Base-by-base conservation (phyloP, 2,888 invertebrate genomes). In the Acronicta alni region DNA sequence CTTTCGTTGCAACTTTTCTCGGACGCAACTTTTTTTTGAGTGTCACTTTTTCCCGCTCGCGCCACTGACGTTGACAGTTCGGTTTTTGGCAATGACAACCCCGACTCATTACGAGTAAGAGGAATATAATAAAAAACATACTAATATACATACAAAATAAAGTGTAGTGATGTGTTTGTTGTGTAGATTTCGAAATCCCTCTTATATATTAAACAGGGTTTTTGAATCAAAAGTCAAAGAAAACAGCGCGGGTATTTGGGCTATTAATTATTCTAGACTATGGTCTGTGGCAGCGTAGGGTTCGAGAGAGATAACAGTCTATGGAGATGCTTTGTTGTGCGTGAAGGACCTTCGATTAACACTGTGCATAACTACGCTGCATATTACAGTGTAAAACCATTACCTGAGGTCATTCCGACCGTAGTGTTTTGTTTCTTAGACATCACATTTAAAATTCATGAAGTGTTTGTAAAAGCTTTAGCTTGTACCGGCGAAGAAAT, bases 161-260 rank as follows among this genome's bases (percentile, higher is more conserved):
- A n/a, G n/a, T n/a, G n/a, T n/a, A n/a, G n/a, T n/a, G n/a, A n/a
- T n/a, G n/a, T n/a, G n/a, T n/a, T n/a, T n/a, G n/a, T n/a, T n/a
- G n/a, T n/a, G n/a, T n/a, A n/a, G n/a, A n/a, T n/a, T n/a, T n/a
- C n/a, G n/a, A n/a, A n/a, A n/a, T n/a, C n/a, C n/a, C n/a, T n/a
- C n/a, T n/a, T n/a, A n/a, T n/a, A n/a, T n/a, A n/a, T n/a, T n/a
- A n/a, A n/a, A n/a, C n/a, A n/a, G n/a, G n/a, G n/a, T 16, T 62
- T 45, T 51, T 2, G 14, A 65, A 54, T 54, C 20, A 35, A 37
- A 30, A 47, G 5, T 15, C 8, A 44, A 30, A 59, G 47, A 54
- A 60, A 66, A 54, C 46, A 46, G 41, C 10, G 14, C 8, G 0
- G n/a, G 5, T 55, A 52, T 57, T 60, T 60, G 47, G 12, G 35